Base-by-base conservation (phyloP, 2,113 vertebrate genomes). In the Brachyistius frenatus region DNA sequence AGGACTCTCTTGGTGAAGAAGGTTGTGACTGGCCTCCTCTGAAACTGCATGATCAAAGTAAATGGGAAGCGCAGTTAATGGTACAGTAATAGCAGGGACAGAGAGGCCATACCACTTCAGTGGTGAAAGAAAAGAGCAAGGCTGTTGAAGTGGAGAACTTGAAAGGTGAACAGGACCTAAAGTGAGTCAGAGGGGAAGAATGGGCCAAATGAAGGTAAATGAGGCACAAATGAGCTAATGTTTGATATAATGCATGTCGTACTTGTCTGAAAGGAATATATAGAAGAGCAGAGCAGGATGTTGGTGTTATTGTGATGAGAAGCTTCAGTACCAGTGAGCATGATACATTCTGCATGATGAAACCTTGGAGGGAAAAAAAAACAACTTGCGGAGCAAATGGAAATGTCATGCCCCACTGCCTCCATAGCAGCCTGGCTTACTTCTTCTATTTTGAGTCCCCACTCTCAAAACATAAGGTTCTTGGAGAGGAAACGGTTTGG, bases 391-490 rank as follows among this genome's bases (percentile, higher is more conserved):
- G 47, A 87, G 66, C 74, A 88, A 88, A 87, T 89, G 67, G 70
- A 85, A 82, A 86, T 87, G 84, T 92, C 81, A 90, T 74, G 81
- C 60, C 76, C 66, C 76, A 78, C 11, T 88, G 74, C 67, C 30
- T 86, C 69, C 62, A 68, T 41, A 66, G 55, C 49, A 53, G 73
- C 32, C 52, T 50, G 46, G 46, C 66, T 57, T 84, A 66, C 49
- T 55, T 84, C 49, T 63, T 78, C 74, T 66, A 71, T 76, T 77
- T 73, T 1, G 5, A 58, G 46, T 76, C 58, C 10, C 58, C 15
- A 78, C 63, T 53, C 64, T 73, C 57, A 60, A 80, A 76, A 75
- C 84, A 81, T 60, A 81, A 83, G 70, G 73, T 72, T 84, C 56
- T 84, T 49, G 49, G 41, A 80, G 67, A 80, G n/a, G 47, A 69